phyloP scores from a whole-genome alignment of 1,140 invertebrate genomes.

The Brachionus calyciflorus region DNA sequence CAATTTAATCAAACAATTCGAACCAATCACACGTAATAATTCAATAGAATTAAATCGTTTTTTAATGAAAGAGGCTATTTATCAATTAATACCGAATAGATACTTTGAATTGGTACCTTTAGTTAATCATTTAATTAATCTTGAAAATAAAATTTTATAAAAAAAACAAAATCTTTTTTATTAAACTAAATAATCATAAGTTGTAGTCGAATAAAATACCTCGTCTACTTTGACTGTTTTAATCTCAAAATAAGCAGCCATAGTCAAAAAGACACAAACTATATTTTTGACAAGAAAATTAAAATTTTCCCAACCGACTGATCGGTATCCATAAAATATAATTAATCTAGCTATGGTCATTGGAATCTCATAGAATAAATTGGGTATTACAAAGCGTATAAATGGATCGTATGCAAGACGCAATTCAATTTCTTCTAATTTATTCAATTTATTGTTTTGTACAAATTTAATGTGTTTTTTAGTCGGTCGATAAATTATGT shows the following conservation, averaged over 20 bases:
- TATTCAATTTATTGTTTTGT: background rate
- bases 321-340: constrained; percentile 21
- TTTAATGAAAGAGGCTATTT: too few relatives aligned
- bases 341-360: constrained; percentile 6
- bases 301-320: constrained; percentile 38
- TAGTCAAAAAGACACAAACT: constrained; percentile 20
- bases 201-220: constrained; percentile 14
- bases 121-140: too few relatives aligned
- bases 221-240: background rate
- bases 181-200: constrained; percentile 9
- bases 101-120: too few relatives aligned
- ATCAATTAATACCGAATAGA: too few relatives aligned
- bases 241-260: constrained; percentile 37
- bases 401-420: constrained; percentile 7
- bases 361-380: constrained; percentile 29
- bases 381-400: constrained; percentile 2
- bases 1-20: too few relatives aligned
- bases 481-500: background rate
- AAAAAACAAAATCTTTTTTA: background rate
- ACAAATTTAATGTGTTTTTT: constrained; percentile 9
- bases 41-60: too few relatives aligned
- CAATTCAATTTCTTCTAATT: constrained; percentile 23
- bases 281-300: constrained; percentile 25
- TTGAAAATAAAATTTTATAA: too few relatives aligned
- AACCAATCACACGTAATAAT: too few relatives aligned